Percentiles rank a stretch among this genome's conserved stretches.
These are phyloP conservation scores for Lordiphosa mommai DNA, from an alignment of 1,140 invertebrate genomes.

Conservation along the genomic window DNA sequence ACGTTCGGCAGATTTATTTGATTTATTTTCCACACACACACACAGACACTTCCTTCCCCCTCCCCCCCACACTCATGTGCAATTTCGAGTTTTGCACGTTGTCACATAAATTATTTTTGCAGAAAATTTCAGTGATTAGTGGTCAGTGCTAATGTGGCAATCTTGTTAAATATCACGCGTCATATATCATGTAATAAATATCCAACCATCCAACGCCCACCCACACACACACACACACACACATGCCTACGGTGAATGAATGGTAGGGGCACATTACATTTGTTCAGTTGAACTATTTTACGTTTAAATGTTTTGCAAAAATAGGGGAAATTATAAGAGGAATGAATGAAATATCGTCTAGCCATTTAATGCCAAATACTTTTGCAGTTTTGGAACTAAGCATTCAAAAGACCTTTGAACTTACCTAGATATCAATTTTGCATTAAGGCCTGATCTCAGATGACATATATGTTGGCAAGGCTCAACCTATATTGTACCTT, in stretches of 20 bases:
- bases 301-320: no score
- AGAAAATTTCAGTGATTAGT: constrained; percentile 48
- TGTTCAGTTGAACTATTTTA: no score
- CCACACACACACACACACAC: background rate
- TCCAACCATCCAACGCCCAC: background rate
- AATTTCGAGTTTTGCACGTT: constrained; percentile 46
- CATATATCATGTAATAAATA: constrained; percentile 50
- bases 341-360: no score
- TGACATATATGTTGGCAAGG: no score
- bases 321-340: background rate
- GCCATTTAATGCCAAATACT: no score
- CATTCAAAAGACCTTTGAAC: no score
- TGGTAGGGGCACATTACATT: no score
- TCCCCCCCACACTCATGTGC: background rate
- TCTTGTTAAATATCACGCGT: constrained; percentile 49
- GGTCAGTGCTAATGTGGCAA: constrained; percentile 56
- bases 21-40: constrained; percentile 48
- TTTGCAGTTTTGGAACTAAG: no score
- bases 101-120: constrained; percentile 56
- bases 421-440: no score
- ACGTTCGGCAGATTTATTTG: constrained; percentile 63
- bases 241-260: background rate
- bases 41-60: constrained; percentile 5
- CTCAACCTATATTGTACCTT: no score
- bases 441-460: no score